Conservation (phyloP, 2,888 invertebrate species). For the Drosophila rubida region DNA sequence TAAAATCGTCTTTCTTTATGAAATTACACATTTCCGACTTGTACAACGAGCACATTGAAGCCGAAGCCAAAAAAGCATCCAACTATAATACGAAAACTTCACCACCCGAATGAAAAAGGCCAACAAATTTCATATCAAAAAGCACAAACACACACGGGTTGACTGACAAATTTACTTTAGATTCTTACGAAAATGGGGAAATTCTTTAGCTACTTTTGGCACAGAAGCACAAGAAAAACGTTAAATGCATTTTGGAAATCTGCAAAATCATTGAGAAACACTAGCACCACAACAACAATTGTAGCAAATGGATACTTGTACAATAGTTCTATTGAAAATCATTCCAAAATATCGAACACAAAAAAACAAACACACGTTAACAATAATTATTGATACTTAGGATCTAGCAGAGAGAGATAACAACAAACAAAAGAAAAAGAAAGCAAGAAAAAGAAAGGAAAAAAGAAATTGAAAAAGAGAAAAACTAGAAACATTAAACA, state of each 20-base stretch:
- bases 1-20: slow-evolving; percentile 76
- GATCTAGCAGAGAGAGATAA: slow-evolving; percentile 79
- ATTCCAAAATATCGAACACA: slow-evolving; percentile 30
- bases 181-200: slow-evolving; percentile 46
- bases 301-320: slow-evolving; percentile 82
- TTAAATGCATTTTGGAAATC: slow-evolving; percentile 76
- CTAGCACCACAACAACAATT: slow-evolving; percentile 53
- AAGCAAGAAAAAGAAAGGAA: slow-evolving; percentile 17
- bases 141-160: slow-evolving; percentile 24
- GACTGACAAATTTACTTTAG: slow-evolving; percentile 59
- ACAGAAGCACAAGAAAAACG: slow-evolving; percentile 26
- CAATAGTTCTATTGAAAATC: slow-evolving; percentile 77
- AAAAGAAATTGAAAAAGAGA: slow-evolving; percentile 13
- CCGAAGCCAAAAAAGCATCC: slow-evolving; percentile 59
- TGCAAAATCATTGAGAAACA: slow-evolving; percentile 74
- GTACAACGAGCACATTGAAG: slow-evolving; percentile 72
- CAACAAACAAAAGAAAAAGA: slow-evolving; percentile 19
- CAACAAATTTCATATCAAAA: slow-evolving; percentile 18
- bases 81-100: slow-evolving; percentile 41
- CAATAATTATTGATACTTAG: slow-evolving; percentile 25
- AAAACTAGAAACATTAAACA: slow-evolving; percentile 15
- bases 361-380: slow-evolving; percentile 1
- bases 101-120: slow-evolving; percentile 29
- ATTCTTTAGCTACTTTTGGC: slow-evolving; percentile 54
- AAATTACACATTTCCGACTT: slow-evolving; percentile 80